Evolutionary conservation across 2,113 vertebrate genomes (phyloP), one percentile per base, ranked within the genome.

Genomic region (Erinaceus europaeus): DNA sequence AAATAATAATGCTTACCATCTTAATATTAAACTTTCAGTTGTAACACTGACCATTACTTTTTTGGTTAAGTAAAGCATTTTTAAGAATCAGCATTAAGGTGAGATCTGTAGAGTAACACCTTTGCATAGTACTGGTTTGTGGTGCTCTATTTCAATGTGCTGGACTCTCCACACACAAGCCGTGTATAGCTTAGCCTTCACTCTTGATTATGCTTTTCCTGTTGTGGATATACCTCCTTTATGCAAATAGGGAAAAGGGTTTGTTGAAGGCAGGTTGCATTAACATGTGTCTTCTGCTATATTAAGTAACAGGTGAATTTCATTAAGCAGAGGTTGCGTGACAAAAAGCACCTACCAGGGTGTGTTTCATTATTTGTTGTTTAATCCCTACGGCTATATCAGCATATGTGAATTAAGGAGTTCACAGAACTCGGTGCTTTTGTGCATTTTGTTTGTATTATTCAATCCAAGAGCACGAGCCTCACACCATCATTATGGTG

Each of bases 341-440:
- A 86, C 88, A 94, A 90, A 34, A 96, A 78, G 57, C 81, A 78
- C 91, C 87, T 90, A 77, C 53, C 36, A n/a, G 84, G 46, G 72
- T 38, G 50, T 62, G 36, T 86, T 94, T 86, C 44, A 76, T 95
- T 93, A 92, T 92, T 93, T 94, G 95, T 94, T 94, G 87, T 90
- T 93, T 94, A 95, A 91, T 50, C 91, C 90, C 69, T 46, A 34
- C 85, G 55, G 48, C 64, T 92, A 93, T 92, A 90, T 86, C 90
- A 59, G 92, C 77, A 73, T 87, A 91, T 74, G 91, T 86, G 52
- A 75, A 87, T 52, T 78, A 84, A 40, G 65, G 14, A 90, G 50
- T 86, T 92, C 71, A 87, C 36, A 80, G 67, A 79, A 75, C 84
- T 89, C 52, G 23, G 17, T 6, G 1, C 71, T 79, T 93, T 93